These are phyloP conservation scores for Machaerirhynchus nigripectus DNA, from an alignment of 2,113 vertebrate genomes.

Conservation along the genomic window DNA sequence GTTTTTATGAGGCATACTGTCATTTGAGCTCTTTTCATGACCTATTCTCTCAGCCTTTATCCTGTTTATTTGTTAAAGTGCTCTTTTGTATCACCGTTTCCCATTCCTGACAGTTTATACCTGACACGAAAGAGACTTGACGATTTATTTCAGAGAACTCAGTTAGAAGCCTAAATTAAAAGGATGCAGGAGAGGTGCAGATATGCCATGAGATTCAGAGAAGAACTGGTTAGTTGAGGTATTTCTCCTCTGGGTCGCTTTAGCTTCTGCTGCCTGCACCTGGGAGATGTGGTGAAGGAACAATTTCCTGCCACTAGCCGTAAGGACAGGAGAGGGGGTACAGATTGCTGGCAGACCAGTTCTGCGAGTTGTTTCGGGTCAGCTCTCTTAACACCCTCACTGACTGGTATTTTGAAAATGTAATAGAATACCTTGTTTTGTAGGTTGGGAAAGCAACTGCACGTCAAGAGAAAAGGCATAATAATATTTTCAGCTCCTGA, in stretches of 20 bases:
- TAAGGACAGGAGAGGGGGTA: background rate
- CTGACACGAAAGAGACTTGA: background rate
- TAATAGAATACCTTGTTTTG: background rate
- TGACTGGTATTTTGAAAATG: background rate
- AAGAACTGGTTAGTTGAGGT: background rate
- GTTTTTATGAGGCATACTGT: background rate
- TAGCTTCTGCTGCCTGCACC: background rate
- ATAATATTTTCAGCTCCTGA: background rate
- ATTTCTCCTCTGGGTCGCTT: background rate
- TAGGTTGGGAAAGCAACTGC: background rate
- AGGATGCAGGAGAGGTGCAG: background rate
- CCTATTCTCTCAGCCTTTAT: background rate
- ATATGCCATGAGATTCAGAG: background rate
- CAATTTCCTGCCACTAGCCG: background rate
- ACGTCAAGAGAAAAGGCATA: background rate
- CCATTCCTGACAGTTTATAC: background rate
- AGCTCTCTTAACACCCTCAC: background rate
- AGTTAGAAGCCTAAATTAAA: conserved; percentile 16
- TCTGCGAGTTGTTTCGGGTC: background rate
- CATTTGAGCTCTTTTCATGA: background rate
- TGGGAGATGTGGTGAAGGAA: background rate
- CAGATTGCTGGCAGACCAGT: background rate
- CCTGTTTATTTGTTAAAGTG: background rate
- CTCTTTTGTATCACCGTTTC: background rate
- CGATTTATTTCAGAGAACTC: background rate